phyloP scores from a whole-genome alignment of 37 sponge, comb jelly and placozoan genomes.

The Theonella swinhoei region DNA sequence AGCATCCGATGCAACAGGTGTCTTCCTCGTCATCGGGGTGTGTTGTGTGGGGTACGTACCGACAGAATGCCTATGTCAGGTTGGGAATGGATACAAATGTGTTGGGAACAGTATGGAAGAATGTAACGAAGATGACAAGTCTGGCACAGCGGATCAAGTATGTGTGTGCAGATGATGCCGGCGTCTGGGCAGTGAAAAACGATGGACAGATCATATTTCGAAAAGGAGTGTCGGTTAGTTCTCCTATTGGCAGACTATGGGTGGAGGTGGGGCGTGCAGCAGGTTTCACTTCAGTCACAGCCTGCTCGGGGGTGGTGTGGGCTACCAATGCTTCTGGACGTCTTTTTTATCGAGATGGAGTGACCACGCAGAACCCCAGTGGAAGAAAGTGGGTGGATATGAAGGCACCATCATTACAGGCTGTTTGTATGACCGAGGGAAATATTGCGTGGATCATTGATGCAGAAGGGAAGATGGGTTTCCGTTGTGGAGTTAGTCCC shows the following conservation, averaged over 20 bases:
- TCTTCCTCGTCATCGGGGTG: conserved; percentile 58
- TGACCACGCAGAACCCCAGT: conserved; percentile 26
- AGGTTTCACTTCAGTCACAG: conserved; percentile 25
- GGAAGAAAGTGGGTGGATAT: conserved; percentile 53
- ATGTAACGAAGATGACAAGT: conserved; percentile 20
- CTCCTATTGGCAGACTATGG: conserved; percentile 64
- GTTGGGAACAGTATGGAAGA: conserved; percentile 51
- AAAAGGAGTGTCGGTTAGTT: conserved; percentile 40
- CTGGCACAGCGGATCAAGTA: conserved; percentile 30
- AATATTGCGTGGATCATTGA: conserved; percentile 72
- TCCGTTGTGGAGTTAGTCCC: conserved; percentile 51
- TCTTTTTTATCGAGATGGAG: conserved; percentile 47
- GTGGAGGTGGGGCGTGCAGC: conserved; percentile 25
- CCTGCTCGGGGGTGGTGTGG: conserved; percentile 58
- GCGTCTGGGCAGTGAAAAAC: conserved; percentile 55
- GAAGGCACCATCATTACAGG: conserved; percentile 30
- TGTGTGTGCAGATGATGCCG: conserved; percentile 43
- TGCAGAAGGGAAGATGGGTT: conserved; percentile 56
- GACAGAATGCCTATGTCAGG: conserved; percentile 53
- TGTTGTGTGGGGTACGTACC: conserved; percentile 61
- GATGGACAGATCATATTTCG: conserved; percentile 62
- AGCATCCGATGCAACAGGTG: conserved; percentile 37
- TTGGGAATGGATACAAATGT: conserved; percentile 43
- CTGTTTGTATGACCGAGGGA: conserved; percentile 34
- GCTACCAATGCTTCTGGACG: conserved; percentile 13